phyloP scores from a whole-genome alignment of 2,113 vertebrate species.

The Bubalus kerabau region DNA sequence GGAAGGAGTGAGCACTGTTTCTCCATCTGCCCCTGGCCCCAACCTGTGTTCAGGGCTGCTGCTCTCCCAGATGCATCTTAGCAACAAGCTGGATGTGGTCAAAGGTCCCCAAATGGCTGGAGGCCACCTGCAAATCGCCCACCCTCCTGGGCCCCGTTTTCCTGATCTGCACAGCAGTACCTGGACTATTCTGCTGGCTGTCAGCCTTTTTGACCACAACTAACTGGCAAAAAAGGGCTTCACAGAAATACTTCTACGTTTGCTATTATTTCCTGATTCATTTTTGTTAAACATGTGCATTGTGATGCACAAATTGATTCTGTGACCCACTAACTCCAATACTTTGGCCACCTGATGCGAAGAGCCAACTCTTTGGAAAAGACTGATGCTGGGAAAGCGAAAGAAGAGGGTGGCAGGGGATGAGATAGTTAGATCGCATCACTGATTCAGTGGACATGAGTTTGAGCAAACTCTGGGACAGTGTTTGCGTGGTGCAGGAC shows the following conservation, averaged over 20 bases:
- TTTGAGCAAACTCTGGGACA: neutral
- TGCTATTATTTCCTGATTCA: neutral
- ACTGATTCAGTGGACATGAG: neutral
- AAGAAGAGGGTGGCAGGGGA: neutral
- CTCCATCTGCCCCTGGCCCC: neutral
- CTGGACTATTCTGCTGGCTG: too few species aligned
- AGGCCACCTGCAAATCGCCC: accelerated
- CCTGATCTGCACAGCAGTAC: neutral
- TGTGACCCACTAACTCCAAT: neutral
- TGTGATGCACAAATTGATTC: neutral
- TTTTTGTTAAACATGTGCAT: neutral
- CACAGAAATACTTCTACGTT: neutral
- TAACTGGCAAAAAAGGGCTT: neutral
- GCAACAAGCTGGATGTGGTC: neutral
- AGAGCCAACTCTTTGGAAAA: neutral
- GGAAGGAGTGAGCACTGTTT: neutral
- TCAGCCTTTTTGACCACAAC: neutral
- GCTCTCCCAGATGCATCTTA: neutral
- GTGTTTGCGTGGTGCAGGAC: neutral
- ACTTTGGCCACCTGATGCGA: neutral
- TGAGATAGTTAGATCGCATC: neutral
- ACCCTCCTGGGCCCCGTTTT: accelerated
- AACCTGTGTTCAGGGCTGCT: neutral
- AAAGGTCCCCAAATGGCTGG: neutral
- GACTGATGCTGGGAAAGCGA: neutral